Conservation (phyloP, 2,797 vertebrate species). For the Distichodus sexfasciatus region DNA sequence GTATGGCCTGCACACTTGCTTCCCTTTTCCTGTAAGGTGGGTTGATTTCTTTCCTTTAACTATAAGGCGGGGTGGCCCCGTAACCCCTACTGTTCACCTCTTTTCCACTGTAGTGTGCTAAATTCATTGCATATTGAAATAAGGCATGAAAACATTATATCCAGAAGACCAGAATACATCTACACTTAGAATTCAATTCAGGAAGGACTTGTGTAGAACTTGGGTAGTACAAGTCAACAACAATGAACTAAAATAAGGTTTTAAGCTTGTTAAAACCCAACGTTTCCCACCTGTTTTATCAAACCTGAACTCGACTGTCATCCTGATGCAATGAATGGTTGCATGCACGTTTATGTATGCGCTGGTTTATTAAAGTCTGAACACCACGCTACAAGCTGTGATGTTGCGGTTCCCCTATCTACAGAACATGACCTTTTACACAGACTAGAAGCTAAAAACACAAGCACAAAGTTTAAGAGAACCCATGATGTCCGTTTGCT, state of each 20-base stretch:
- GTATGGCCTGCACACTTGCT: not conserved
- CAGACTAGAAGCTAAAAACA: conserved; percentile 8
- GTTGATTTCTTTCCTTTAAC: not conserved
- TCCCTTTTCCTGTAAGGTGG: not conserved
- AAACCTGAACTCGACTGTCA: too few relatives aligned
- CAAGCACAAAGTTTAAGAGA: too few relatives aligned
- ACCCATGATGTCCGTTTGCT: too few relatives aligned
- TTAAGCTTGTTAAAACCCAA: too few relatives aligned
- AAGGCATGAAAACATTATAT: not conserved
- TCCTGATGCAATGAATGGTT: too few relatives aligned
- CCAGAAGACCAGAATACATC: not conserved
- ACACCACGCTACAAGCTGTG: too few relatives aligned
- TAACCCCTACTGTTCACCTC: not conserved
- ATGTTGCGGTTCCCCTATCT: not conserved
- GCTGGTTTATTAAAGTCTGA: too few relatives aligned
- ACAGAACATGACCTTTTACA: conserved; percentile 37
- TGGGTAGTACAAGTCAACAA: not conserved
- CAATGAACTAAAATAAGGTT: not conserved
- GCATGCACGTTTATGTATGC: too few relatives aligned
- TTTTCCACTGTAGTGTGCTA: not conserved
- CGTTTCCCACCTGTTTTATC: too few relatives aligned
- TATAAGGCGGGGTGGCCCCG: not conserved
- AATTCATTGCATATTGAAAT: too few relatives aligned
- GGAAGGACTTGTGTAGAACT: not conserved
- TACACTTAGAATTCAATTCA: not conserved